Evolutionary conservation across 2,797 vertebrate species (phyloP).

Genomic region (Phoeniculus purpureus): DNA sequence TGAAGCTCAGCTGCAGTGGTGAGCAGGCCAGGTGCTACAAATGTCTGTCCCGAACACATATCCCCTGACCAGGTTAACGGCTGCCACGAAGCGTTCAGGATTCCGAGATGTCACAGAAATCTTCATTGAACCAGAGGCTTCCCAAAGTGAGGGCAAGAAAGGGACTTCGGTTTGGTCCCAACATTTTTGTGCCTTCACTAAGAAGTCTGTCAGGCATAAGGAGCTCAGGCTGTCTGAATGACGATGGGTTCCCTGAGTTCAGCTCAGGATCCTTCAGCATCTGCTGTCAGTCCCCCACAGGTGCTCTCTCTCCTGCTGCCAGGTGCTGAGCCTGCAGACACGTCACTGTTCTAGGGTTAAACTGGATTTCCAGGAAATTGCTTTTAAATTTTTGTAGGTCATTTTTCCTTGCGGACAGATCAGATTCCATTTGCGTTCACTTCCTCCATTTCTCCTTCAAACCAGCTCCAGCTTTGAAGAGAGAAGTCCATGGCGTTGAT

Average conservation of each 20-base stretch:
- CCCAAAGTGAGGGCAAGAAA: neutral
- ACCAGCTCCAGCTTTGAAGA: neutral
- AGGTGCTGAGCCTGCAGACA: conserved; percentile 35
- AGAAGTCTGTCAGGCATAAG: neutral
- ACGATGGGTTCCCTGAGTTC: neutral
- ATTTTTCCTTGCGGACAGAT: neutral
- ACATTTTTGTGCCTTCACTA: neutral
- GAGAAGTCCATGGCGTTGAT: fast-evolving
- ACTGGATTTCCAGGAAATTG: conserved; percentile 24
- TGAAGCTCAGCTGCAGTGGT: neutral
- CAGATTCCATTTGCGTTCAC: neutral
- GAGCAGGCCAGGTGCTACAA: neutral
- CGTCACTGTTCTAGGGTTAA: conserved; percentile 17
- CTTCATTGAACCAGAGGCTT: neutral
- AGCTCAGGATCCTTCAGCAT: conserved; percentile 17
- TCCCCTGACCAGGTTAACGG: neutral
- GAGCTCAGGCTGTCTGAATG: neutral
- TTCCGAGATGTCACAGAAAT: neutral
- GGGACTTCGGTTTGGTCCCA: neutral
- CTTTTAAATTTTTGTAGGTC: neutral
- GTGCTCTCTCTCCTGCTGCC: neutral
- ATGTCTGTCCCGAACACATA: neutral
- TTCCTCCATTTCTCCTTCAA: neutral
- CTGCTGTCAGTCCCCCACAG: neutral
- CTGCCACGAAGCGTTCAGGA: neutral